Conservation (phyloP, 23 tunicate species). For the Styela clava region DNA sequence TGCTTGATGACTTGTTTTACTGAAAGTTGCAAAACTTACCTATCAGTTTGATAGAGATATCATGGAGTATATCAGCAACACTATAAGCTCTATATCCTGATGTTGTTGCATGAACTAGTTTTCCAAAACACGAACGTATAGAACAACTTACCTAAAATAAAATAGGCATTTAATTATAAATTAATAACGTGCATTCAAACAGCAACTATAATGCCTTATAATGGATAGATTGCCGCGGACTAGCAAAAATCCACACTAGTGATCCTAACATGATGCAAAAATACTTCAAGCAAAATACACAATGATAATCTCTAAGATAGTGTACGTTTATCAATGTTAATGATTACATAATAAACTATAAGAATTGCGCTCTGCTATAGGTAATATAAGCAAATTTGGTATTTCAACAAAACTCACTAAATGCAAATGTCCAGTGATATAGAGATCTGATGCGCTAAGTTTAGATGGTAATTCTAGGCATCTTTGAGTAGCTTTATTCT, state of each 20-base stretch:
- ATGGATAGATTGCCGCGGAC: too few species aligned
- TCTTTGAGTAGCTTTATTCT: constrained; percentile 42
- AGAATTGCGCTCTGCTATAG: too few species aligned
- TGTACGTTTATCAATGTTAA: too few species aligned
- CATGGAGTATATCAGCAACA: constrained; percentile 51
- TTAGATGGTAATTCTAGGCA: constrained; percentile 51
- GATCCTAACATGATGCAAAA: too few species aligned
- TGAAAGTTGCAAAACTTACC: constrained; percentile 19
- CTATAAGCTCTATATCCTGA: constrained; percentile 82
- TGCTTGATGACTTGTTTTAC: not conserved
- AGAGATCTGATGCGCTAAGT: constrained; percentile 57
- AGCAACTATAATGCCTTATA: too few species aligned
- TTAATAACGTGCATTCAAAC: too few species aligned
- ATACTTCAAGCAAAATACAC: too few species aligned
- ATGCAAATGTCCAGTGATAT: constrained; percentile 74
- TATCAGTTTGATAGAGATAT: constrained; percentile 44
- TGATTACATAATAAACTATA: too few species aligned
- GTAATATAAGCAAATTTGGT: not conserved
- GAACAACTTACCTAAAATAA: constrained; percentile 59
- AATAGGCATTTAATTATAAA: too few species aligned
- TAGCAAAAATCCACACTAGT: too few species aligned
- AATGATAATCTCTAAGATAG: too few species aligned
- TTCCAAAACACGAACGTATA: constrained; percentile 68
- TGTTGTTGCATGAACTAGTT: constrained; percentile 57
- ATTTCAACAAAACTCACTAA: constrained; percentile 39